Evolutionary conservation across 1,140 invertebrate genomes (phyloP).

Genomic region (Eurytemora carolleeae): DNA sequence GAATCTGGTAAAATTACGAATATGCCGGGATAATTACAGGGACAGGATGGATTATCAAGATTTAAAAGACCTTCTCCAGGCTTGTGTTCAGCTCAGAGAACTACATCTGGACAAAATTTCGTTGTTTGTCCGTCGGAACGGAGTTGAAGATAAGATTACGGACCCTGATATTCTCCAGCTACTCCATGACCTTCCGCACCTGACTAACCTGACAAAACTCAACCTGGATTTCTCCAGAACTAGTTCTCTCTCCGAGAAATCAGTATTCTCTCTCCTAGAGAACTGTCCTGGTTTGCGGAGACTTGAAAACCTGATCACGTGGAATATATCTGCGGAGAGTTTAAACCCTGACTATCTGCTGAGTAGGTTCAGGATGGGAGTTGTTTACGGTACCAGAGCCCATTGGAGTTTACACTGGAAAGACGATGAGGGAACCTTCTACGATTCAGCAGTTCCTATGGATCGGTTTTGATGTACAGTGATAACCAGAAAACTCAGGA

Average conservation of each 20-base stretch:
- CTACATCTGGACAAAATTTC: too few relatives aligned
- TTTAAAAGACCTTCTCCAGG: too few relatives aligned
- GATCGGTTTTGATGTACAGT: neutral
- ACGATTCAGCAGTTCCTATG: neutral
- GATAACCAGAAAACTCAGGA: too few relatives aligned
- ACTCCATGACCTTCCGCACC: too few relatives aligned
- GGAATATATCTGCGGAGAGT: neutral
- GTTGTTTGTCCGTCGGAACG: too few relatives aligned
- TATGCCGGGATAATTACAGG: too few relatives aligned
- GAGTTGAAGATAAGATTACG: too few relatives aligned
- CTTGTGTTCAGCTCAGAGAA: too few relatives aligned
- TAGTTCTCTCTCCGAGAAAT: neutral
- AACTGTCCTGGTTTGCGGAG: neutral
- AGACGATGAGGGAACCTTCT: neutral
- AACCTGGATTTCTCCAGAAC: neutral
- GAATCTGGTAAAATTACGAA: too few relatives aligned
- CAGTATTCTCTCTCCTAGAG: neutral
- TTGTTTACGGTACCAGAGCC: neutral
- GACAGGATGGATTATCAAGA: too few relatives aligned
- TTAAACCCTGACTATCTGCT: neutral
- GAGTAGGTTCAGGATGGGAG: neutral
- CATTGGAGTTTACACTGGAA: neutral
- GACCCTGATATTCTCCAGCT: too few relatives aligned
- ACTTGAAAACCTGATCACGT: neutral
- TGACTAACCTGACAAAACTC: neutral